These are phyloP conservation scores for Macrostomum lignano DNA, from an alignment of 1,140 invertebrate species.

Conservation along the genomic window DNA sequence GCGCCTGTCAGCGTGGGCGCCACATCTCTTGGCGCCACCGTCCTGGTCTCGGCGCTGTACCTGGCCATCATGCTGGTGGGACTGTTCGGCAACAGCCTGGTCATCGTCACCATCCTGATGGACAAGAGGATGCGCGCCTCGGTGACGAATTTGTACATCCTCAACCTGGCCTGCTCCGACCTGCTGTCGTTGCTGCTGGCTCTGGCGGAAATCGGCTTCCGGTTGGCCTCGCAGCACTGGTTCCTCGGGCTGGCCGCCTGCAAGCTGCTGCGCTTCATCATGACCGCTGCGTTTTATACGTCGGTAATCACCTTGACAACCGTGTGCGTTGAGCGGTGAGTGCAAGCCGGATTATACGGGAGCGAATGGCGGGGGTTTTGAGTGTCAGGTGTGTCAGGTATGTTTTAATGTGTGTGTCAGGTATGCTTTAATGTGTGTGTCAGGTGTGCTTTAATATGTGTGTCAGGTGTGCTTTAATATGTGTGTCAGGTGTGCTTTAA, in stretches of 20 bases:
- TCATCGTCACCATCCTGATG: slow-evolving; percentile 20
- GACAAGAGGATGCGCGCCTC: slow-evolving; percentile 24
- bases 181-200: slow-evolving; percentile 23
- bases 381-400: too few species aligned
- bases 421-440: too few species aligned
- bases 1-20: too few species aligned
- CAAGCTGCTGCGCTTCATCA: slow-evolving; percentile 17
- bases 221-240: slow-evolving; percentile 24
- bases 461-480: too few species aligned
- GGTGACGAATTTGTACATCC: slow-evolving; percentile 25
- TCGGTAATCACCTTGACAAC: slow-evolving; percentile 23
- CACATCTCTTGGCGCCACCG: background rate
- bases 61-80: slow-evolving; percentile 10
- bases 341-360: too few species aligned
- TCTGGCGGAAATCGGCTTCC: slow-evolving; percentile 24
- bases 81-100: slow-evolving; percentile 19
- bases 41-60: slow-evolving; percentile 9
- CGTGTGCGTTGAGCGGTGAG: slow-evolving; percentile 27
- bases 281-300: slow-evolving; percentile 19
- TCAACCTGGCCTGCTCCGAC: slow-evolving; percentile 25
- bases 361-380: too few species aligned
- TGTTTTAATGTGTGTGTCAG: too few species aligned
- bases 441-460: too few species aligned
- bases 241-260: slow-evolving; percentile 15
- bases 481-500: too few species aligned